Base-by-base conservation (phyloP, 1,140 invertebrate species). In the Magallana gigas region DNA sequence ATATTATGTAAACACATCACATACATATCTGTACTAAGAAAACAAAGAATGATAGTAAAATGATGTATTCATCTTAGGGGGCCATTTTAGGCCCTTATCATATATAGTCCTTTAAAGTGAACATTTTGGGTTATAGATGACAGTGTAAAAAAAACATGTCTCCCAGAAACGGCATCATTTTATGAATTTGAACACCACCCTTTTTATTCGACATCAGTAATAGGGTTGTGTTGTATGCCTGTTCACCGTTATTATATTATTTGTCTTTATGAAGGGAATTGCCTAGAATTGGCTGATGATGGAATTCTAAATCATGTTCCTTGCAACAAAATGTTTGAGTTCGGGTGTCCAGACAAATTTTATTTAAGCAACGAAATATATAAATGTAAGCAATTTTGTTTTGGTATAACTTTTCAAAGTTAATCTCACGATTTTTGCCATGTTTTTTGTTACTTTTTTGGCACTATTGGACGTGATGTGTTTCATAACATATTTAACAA, bases 361-460 rank as follows among this genome's bases (percentile, higher is more conserved):
- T 71, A 71, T 23, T 71, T 71, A 4, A 71, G 64, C 64, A 71
- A 71, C 18, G 64, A 71, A 29, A 29, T 71, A 23, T 71, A 71
- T 18, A 71, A 71, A 71, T 71, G 64, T 71, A 18, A 71, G 64
- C 29, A 12, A 62, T 60, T 60, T 23, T n/a, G 18, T 23, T 23
- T 1, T 18, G 4, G 18, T 18, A 68, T 7, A 68, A 68, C 12
- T 16, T 12, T 68, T 68, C 1, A 16, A 18, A 23, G 16, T 9
- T 23, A 6, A 18, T 8, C 9, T 6, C 11, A 62, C 23, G 4
- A 68, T 6, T 18, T 5, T 9, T 9, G 23, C 23, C 18, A 68
- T 7, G 29, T 8, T 18, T 8, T 4, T 68, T 23, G n/a, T 6
- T 68, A 18, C 1, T 18, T 68, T 68, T 68, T 23, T 23, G 23